Percentiles rank a stretch among this genome's conserved stretches.
Conservation (phyloP, 2,113 vertebrate genomes). For the Lepidothrix coronata region DNA sequence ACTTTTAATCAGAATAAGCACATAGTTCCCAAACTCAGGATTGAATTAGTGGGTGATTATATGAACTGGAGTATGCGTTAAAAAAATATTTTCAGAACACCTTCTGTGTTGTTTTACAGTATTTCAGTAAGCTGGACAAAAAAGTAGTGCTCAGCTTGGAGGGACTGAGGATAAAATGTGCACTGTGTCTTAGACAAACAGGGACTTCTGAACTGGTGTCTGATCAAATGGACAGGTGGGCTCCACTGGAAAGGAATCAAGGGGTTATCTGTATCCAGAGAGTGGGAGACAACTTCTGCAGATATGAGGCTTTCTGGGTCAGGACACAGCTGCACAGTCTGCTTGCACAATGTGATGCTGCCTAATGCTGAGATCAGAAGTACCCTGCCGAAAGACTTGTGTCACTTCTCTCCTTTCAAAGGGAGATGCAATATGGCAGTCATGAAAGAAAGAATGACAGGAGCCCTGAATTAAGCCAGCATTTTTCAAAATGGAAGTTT, state of each 20-base stretch:
- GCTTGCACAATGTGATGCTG: neutral
- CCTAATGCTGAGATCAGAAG: neutral
- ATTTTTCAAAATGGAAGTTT: neutral
- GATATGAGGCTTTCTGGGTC: neutral
- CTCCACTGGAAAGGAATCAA: neutral
- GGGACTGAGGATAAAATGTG: neutral
- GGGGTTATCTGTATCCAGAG: neutral
- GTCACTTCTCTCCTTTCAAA: neutral
- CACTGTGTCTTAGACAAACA: neutral
- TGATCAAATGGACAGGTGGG: neutral
- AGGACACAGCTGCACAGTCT: neutral
- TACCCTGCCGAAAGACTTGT: neutral
- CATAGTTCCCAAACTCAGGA: neutral
- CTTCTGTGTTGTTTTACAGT: neutral
- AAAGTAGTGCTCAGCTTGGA: neutral
- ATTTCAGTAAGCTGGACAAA: neutral
- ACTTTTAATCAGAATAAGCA: neutral
- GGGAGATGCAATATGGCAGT: neutral
- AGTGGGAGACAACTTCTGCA: neutral
- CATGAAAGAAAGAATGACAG: neutral
- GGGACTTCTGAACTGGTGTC: neutral
- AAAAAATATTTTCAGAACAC: neutral
- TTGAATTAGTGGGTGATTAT: neutral
- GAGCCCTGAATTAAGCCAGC: neutral
- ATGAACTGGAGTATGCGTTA: neutral